Base-by-base conservation (phyloP, 2,113 vertebrate species). In the Pseudopodoces humilis region DNA sequence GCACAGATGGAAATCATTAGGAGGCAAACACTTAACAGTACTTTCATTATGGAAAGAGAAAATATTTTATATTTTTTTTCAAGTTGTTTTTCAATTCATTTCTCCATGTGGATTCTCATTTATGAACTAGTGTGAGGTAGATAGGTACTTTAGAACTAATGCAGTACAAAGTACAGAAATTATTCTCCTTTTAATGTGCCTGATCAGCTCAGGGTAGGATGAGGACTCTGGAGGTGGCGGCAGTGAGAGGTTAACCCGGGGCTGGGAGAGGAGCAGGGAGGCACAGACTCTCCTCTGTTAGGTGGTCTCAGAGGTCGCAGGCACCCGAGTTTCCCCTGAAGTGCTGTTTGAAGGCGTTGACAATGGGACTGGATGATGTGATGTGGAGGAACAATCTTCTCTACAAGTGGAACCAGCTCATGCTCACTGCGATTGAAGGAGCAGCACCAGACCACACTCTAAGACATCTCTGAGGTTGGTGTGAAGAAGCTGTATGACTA, bases 351-450 rank as follows among this genome's bases (percentile, higher is more conserved):
- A 59, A 15, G 12, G 7, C 41, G 6, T 35, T 3, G 9, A 10
- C 10, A 24, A 8, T 0, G 2, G 47, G 24, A 5, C 8, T 58
- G 28, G 46, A 35, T 7, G 17, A 46, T 35, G 15, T 25, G 27
- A 65, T 14, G 6, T 1, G 16, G 19, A 59, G 25, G 21, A 72
- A 22, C 13, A 53, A 6, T 46, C 71, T 74, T 90, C 16, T 69
- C 31, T 65, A 11, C 28, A 62, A 31, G 14, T 10, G 17, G 16
- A n/a, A 65, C 3, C 18, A 53, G 19, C 13, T 65, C 21, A 39
- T 13, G 8, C 15, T 64, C 15, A 31, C 24, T 62, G 33, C 1
- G 3, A 5, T n/a, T 65, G 52, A 25, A 58, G 41, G 37, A 80
- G 37, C 49, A 60, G 35, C 22, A 10, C 2, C 65, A n/a, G 35